Evolutionary conservation across 2,797 vertebrate genomes (phyloP), one percentile per base, ranked within the genome.

Genomic region (Malurus leucopterus): DNA sequence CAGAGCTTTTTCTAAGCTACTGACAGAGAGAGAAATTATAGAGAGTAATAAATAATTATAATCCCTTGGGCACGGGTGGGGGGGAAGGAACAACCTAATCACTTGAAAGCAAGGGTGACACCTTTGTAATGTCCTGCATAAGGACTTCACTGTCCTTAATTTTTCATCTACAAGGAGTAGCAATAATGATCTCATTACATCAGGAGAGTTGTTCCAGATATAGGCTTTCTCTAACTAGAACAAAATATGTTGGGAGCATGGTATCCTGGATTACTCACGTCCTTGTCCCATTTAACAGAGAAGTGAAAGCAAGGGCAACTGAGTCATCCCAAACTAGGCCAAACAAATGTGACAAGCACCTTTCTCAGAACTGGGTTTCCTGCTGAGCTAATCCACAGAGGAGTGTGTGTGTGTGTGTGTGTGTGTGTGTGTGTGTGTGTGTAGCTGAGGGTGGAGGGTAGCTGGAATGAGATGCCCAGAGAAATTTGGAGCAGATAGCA

Each of bases 131-230:
- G 57, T 81, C 57, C 84, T 84, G 61, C 38, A 36, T 65, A 83
- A 41, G 15, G 32, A 13, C 21, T 77, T 49, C 13, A 46, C 27
- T 88, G 86, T 20, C 79, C 79, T 80, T 80, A 41, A 80, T 89
- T 93, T 92, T 70, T 87, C 15, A 46, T 81, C 86, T 75, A 75
- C 32, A 75, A 91, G 69, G 65, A 95, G 65, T 32, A 88, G 27
- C 62, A 83, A 40, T 89, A 86, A 89, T 72, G 24, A 89, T 77
- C 47, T 51, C 0, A 0, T 71, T 85, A 34, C 18, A 73, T 44
- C 58, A 75, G 53, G 82, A 85, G 79, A 80, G 49, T 41, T 95
- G 73, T 59, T 92, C 93, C 55, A 85, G 70, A 89, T 95, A 63
- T 57, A 26, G 16, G 8, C 8, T 30, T 83, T 53, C 59, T 80